Percentiles rank a stretch among this genome's conserved stretches.
Conservation (phyloP, 2,888 invertebrate genomes). For the Hecatera dysodea region DNA sequence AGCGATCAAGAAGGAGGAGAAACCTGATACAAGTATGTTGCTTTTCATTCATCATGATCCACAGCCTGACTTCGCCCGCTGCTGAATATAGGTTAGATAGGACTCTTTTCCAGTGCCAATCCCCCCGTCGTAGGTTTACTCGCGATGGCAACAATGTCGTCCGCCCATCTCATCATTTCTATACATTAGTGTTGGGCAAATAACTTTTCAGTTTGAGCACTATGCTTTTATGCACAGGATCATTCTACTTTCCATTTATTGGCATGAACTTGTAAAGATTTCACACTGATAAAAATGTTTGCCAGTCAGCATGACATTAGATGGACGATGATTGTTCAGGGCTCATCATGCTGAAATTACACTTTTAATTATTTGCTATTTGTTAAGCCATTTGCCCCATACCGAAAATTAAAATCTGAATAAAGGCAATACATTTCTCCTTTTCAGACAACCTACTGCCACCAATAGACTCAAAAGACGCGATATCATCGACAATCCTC, state of each 20-base stretch:
- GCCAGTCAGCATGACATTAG: neutral
- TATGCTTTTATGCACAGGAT: neutral
- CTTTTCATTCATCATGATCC: neutral
- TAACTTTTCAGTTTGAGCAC: neutral
- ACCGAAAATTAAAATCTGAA: neutral
- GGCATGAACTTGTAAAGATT: neutral
- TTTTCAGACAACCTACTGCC: slow-evolving; percentile 76
- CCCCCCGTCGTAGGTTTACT: too few species aligned
- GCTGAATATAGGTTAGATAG: too few species aligned
- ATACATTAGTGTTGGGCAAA: neutral
- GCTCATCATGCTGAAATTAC: neutral
- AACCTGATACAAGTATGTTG: slow-evolving; percentile 77
- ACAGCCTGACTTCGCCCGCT: too few species aligned
- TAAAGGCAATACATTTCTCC: neutral
- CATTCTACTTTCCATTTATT: neutral
- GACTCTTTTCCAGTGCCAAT: too few species aligned
- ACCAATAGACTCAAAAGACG: slow-evolving; percentile 79
- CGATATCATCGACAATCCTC: slow-evolving; percentile 78
- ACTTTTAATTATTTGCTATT: too few species aligned
- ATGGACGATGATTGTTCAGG: neutral
- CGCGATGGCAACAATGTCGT: too few species aligned
- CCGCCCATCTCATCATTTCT: too few species aligned
- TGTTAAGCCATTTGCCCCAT: too few species aligned
- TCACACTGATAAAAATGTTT: neutral
- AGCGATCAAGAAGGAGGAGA: slow-evolving; percentile 87